A percentile compares a stretch with the other conserved stretches of the same genome.
phyloP scores from a whole-genome alignment of 1,140 invertebrate species.

The Teleopsis dalmanni region DNA sequence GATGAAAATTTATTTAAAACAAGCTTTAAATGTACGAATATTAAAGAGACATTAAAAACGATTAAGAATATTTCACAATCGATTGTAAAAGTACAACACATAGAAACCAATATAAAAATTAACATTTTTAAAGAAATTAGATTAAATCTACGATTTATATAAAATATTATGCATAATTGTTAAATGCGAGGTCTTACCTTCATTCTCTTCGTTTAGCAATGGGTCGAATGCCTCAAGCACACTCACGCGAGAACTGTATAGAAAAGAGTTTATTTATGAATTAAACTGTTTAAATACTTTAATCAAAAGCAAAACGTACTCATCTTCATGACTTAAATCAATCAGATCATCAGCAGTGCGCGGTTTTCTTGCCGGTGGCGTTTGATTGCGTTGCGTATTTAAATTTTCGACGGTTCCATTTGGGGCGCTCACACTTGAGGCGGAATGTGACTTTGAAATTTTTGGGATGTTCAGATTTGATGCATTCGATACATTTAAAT shows the following conservation, averaged over 20 bases:
- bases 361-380: conserved; percentile 8
- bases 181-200: conserved; percentile 36
- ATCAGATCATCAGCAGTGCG: conserved; percentile 6
- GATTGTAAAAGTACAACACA: too few relatives aligned
- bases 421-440: neutral
- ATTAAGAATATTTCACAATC: too few relatives aligned
- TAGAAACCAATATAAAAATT: too few relatives aligned
- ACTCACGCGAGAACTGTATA: conserved; percentile 54
- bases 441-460: conserved; percentile 2
- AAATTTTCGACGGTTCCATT: neutral
- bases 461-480: neutral
- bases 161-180: neutral
- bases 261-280: conserved; percentile 1
- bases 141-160: too few relatives aligned
- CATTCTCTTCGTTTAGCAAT: conserved; percentile 54
- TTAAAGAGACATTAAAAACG: too few relatives aligned
- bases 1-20: too few relatives aligned
- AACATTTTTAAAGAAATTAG: too few relatives aligned
- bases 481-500: neutral
- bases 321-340: conserved; percentile 9
- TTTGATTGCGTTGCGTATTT: conserved; percentile 1
- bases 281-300: neutral
- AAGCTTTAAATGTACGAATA: too few relatives aligned
- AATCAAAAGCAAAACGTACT: conserved; percentile 9
- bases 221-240: conserved; percentile 80